Conservation (phyloP, 2,113 vertebrate species). For the Phalacrocorax pelagicus region DNA sequence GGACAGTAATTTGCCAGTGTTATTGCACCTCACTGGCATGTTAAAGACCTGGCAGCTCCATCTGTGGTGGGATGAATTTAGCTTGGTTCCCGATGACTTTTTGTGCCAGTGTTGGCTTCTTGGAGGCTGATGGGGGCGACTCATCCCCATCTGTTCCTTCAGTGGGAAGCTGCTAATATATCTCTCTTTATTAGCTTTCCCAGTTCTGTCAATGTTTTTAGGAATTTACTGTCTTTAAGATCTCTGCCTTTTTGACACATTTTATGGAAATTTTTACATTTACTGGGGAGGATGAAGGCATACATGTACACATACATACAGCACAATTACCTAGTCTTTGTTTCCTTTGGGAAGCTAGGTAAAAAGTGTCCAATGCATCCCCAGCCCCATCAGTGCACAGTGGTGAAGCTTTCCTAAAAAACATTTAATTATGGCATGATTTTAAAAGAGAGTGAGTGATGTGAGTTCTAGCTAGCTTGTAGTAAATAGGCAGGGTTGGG, state of each 20-base stretch:
- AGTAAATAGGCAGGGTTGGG: not conserved
- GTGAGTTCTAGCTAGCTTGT: not conserved
- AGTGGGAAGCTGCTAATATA: not conserved
- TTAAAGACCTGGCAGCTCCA: not conserved
- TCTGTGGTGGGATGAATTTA: not conserved
- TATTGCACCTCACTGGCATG: not conserved
- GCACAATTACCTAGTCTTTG: rapidly evolving
- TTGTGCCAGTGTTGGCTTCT: not conserved
- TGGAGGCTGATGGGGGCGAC: not conserved
- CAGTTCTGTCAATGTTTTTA: not conserved
- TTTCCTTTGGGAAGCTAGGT: not conserved
- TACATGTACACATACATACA: not conserved
- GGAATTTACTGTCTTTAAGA: not conserved
- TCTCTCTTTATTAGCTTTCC: not conserved
- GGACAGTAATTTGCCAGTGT: not conserved
- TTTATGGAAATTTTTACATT: not conserved
- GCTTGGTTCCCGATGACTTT: not conserved
- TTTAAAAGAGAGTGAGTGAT: not conserved
- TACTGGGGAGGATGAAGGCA: not conserved
- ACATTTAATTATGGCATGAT: not conserved
- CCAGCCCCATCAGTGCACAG: not conserved
- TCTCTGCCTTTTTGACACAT: not conserved
- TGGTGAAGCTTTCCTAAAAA: not conserved
- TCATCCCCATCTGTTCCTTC: not conserved
- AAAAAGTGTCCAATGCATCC: not conserved